Conservation (phyloP, 2,888 invertebrate species). For the Lingula anatina region DNA sequence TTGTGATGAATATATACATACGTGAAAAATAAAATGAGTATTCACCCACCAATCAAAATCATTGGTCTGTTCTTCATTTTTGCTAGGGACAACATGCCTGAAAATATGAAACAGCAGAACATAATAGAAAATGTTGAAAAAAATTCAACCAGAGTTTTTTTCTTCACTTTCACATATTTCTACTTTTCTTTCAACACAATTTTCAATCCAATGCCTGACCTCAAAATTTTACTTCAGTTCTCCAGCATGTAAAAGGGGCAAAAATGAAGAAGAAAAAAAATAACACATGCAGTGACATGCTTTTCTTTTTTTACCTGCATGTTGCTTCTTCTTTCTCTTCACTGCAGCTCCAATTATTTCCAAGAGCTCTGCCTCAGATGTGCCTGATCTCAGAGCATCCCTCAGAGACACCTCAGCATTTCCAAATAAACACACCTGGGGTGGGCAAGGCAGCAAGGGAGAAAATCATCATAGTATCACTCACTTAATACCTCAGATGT, state of each 20-base stretch:
- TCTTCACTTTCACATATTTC: too few species aligned
- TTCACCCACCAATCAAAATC: slow-evolving; percentile 96
- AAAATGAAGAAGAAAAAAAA: neutral
- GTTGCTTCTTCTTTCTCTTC: slow-evolving; percentile 80
- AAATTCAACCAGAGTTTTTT: slow-evolving; percentile 99
- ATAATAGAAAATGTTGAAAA: too few species aligned
- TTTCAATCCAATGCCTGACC: neutral
- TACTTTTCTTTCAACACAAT: too few species aligned
- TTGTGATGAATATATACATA: too few species aligned
- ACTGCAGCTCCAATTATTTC: slow-evolving; percentile 77
- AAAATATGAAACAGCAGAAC: slow-evolving; percentile 84
- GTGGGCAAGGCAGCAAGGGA: neutral
- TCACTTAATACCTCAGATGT: too few species aligned
- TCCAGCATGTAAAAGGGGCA: neutral
- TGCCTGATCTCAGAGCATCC: slow-evolving; percentile 74
- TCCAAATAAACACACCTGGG: slow-evolving; percentile 84
- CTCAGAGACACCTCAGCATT: slow-evolving; percentile 87
- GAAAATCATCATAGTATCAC: too few species aligned
- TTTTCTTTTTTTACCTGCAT: slow-evolving; percentile 88
- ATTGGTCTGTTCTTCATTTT: slow-evolving; percentile 96
- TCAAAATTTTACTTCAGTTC: neutral
- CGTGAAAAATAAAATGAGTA: neutral
- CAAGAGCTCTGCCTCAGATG: slow-evolving; percentile 64
- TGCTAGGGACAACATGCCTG: slow-evolving; percentile 94
- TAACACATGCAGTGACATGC: too few species aligned